Evolutionary conservation across 2,888 invertebrate species (phyloP).

Genomic region (Orchesellides sinensis): DNA sequence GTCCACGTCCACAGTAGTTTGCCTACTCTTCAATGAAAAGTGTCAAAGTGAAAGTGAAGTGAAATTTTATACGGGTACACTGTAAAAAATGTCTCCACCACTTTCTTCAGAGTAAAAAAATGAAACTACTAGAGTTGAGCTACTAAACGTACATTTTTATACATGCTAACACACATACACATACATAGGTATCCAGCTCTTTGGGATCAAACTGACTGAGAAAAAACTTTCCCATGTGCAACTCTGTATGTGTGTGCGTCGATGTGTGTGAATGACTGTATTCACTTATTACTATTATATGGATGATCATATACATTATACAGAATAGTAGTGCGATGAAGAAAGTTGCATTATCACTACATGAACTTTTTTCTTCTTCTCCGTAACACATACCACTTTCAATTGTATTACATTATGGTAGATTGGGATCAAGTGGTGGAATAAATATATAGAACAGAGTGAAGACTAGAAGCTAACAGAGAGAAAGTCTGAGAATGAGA

Average conservation of each 20-base stretch:
- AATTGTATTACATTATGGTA: slow-evolving; percentile 43
- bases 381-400: slow-evolving; percentile 46
- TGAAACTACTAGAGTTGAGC: slow-evolving; percentile 21
- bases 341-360: slow-evolving; percentile 46
- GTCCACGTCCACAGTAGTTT: slow-evolving; percentile 54
- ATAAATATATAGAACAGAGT: background rate
- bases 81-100: slow-evolving; percentile 32
- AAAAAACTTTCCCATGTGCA: slow-evolving; percentile 26
- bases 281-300: slow-evolving; percentile 25
- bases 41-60: slow-evolving; percentile 66
- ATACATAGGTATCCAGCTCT: background rate
- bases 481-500: slow-evolving; percentile 21
- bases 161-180: background rate
- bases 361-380: slow-evolving; percentile 54
- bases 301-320: slow-evolving; percentile 38
- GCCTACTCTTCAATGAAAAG: slow-evolving; percentile 41
- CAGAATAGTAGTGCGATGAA: slow-evolving; percentile 5
- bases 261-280: slow-evolving; percentile 56
- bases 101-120: slow-evolving; percentile 10
- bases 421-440: slow-evolving; percentile 42
- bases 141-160: slow-evolving; percentile 25
- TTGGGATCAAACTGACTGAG: slow-evolving; percentile 23
- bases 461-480: slow-evolving; percentile 22
- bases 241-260: slow-evolving; percentile 28
- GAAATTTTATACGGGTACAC: slow-evolving; percentile 58